Evolutionary conservation across 2,797 vertebrate species (phyloP), one percentile per base, ranked within the genome.

Genomic region (Scarus forsteni): DNA sequence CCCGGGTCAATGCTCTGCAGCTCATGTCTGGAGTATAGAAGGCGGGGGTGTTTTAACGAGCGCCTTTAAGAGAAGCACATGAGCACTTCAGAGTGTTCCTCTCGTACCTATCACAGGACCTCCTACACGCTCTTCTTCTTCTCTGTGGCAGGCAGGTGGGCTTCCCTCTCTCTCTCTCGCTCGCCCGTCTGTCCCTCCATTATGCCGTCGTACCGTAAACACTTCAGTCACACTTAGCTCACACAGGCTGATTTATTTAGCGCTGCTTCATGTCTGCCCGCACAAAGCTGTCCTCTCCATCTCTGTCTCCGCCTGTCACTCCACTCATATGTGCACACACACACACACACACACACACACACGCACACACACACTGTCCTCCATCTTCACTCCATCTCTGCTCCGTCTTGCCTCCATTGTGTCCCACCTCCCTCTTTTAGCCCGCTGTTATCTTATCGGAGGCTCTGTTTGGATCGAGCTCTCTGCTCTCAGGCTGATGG

Each of bases 151-250:
- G 75, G 40, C 79, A 55, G 68, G 1, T 18, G 6, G 79, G 14
- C 54, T 58, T 43, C 40, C 65, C 51, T 46, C 10, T 49, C 39
- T 55, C 45, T 60, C 78, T 50, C 35, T 10, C 43, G 3, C 27
- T 39, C 38, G 9, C 60, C 60, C 13, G 51, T 53, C 81, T 66
- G 64, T 77, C 63, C 66, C 76, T 81, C 73, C 70, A 73, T 87
- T 79, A 85, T 67, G 60, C 60, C 6, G 63, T 8, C 51, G 10
- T 76, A 84, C 81, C 35, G 73, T 90, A 90, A 89, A 90, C 87
- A 91, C 88, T 90, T 93, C 87, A 88, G 81, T 91, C 90, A 89
- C 83, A 87, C 81, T 87, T 83, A 86, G 80, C 76, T 62, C 74
- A 68, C 18, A 12, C 73, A n/a, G 70, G 54, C 80, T 89, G 88